Percentiles rank a stretch among this genome's conserved stretches.
phyloP scores from a whole-genome alignment of 2,113 vertebrate genomes.

The Equus przewalskii region DNA sequence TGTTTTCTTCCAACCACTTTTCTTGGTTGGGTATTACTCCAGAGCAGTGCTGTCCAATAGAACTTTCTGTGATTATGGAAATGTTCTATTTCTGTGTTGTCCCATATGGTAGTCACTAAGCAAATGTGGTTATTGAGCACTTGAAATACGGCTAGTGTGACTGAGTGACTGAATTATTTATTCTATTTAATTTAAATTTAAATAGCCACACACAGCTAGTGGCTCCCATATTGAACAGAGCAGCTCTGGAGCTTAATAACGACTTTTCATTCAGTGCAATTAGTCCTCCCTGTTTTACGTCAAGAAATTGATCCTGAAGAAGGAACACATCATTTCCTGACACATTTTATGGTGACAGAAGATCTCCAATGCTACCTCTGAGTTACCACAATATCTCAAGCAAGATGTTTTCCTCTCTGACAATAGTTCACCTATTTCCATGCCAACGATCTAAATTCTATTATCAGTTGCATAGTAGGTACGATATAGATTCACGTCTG shows the following conservation, averaged over 20 bases:
- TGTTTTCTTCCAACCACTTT: neutral
- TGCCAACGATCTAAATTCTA: neutral
- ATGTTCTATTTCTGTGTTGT: neutral
- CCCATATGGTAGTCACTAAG: neutral
- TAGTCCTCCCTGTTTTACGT: neutral
- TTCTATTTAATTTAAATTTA: constrained; percentile 2
- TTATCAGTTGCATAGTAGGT: neutral
- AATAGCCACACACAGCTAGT: neutral
- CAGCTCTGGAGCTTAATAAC: neutral
- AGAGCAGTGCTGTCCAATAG: neutral
- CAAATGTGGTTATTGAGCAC: neutral
- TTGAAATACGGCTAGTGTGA: neutral
- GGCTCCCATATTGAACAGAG: neutral
- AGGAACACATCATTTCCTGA: constrained; percentile 25
- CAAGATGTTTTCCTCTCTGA: constrained; percentile 43
- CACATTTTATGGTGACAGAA: neutral
- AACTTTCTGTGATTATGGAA: neutral
- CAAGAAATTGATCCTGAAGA: constrained; percentile 29
- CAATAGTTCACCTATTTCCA: constrained; percentile 4
- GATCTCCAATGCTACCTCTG: neutral
- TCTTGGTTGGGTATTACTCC: constrained; percentile 42
- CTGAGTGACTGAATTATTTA: neutral
- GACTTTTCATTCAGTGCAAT: neutral
- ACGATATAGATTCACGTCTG: neutral
- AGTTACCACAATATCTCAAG: neutral